Conservation (phyloP, 2,888 invertebrate genomes). For the Pseudoips prasinana region DNA sequence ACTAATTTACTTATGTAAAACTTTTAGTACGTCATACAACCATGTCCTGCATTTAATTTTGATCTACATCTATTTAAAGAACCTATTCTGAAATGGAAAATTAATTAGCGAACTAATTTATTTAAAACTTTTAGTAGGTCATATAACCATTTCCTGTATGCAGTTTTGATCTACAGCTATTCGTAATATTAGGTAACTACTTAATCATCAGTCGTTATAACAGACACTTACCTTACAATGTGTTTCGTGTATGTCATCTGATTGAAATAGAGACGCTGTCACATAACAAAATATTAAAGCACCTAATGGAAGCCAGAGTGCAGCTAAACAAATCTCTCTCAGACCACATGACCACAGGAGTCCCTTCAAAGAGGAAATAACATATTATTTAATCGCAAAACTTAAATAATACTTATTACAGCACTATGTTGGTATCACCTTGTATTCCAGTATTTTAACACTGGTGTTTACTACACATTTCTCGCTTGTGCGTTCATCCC, state of each 20-base stretch:
- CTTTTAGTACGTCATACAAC: no score
- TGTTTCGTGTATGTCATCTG: constrained; percentile 96
- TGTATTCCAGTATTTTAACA: constrained; percentile 64
- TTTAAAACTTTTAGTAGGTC: no score
- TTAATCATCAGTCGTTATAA: no score
- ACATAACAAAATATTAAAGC: constrained; percentile 93
- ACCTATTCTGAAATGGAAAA: no score
- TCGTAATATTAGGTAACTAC: no score
- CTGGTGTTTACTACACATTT: constrained; percentile 52
- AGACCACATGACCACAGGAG: constrained; percentile 88
- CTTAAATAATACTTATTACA: neutral
- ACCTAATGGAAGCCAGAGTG: constrained; percentile 92
- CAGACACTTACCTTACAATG: constrained; percentile 92
- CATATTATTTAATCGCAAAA: constrained; percentile 11
- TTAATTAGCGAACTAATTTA: no score
- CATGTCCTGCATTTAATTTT: no score
- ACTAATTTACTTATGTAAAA: no score
- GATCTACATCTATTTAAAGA: no score
- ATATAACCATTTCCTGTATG: no score
- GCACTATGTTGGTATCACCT: constrained; percentile 53
- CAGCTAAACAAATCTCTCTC: constrained; percentile 90
- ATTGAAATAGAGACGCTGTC: constrained; percentile 94
- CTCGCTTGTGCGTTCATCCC: constrained; percentile 56
- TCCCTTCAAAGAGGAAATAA: constrained; percentile 52
- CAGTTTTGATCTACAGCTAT: no score